A percentile compares a stretch with the other conserved stretches of the same genome.
Evolutionary conservation across 2,113 vertebrate species (phyloP).

Genomic region (Rattus norvegicus): DNA sequence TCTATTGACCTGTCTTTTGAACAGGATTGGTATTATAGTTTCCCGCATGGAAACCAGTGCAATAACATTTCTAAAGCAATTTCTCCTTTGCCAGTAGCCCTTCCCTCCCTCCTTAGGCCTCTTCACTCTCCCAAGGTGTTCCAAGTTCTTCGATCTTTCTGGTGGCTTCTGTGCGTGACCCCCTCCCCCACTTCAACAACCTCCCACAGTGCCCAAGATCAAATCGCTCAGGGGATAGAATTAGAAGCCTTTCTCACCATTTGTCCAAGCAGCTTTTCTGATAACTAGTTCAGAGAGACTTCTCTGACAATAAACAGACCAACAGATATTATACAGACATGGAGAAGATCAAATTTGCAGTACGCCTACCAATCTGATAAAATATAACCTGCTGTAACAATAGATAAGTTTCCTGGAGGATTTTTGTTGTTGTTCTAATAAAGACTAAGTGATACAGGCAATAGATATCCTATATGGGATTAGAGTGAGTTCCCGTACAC

Average conservation of each 20-base stretch:
- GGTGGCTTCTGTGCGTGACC: neutral
- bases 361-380: neutral
- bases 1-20: slow-evolving; percentile 62
- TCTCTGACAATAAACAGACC: slow-evolving; percentile 37
- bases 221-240: neutral
- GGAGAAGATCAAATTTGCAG: neutral
- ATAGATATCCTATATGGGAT: neutral
- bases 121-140: neutral
- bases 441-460: neutral
- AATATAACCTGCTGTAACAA: neutral
- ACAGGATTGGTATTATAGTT: slow-evolving; percentile 40
- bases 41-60: slow-evolving; percentile 39
- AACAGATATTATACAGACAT: neutral
- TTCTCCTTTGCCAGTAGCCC: slow-evolving; percentile 19
- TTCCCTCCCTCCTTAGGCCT: neutral
- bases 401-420: neutral
- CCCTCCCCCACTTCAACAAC: neutral
- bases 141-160: neutral
- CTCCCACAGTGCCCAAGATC: neutral
- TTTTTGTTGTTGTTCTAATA: slow-evolving; percentile 6
- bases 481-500: slow-evolving; percentile 15
- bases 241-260: slow-evolving; percentile 25
- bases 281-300: slow-evolving; percentile 34
- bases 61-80: slow-evolving; percentile 71
- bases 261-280: slow-evolving; percentile 37